Base-by-base conservation (phyloP, 2,888 invertebrate genomes). In the Drosophila yooni region DNA sequence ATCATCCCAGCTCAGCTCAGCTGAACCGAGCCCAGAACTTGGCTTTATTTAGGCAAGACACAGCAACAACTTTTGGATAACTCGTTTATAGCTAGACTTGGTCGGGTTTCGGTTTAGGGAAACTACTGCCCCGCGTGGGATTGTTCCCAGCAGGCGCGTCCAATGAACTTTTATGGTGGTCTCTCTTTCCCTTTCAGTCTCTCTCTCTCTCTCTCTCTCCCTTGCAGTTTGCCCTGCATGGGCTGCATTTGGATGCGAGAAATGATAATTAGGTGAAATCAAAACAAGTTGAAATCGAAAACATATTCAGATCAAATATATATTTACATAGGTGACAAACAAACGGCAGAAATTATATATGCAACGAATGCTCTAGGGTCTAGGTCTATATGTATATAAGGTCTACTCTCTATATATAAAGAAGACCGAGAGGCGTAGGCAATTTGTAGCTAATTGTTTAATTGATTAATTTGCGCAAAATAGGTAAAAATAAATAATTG, bases 31-130 rank as follows among this genome's bases (percentile, higher is more conserved):
- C 71, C 74, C 71, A 65, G 66, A 65, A 60, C 73, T 76, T 81
- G 76, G 64, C 87, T 89, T 54, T 76, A 83, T 83, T 83, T 83
- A 71, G 87, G 59, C 77, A 73, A 52, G 48, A 52, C 38, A 51
- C 31, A 18, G 11, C 46, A 8, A 46, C 46, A 27, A 25, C 48
- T 52, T 36, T 52, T 36, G 31, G 31, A 71, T 56, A 56, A 78
- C 82, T 54, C 8, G 75, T 61, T 76, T 57, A 29, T 60, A 21
- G 67, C 64, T 29, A 36, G 58, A 60, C n/a, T 4, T 38, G 48
- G 54, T 13, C 21, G 15, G 34, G 18, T 7, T 18, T 40, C 38
- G 38, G 57, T 21, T 58, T 25, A 33, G 58, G 58, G n/a, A 36
- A 54, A 27, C 3, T 27, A 27, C 2, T 27, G 29, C 5, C 40